Evolutionary conservation across 1,140 invertebrate genomes (phyloP), one percentile per base, ranked within the genome.

Genomic region (Formica selysi): DNA sequence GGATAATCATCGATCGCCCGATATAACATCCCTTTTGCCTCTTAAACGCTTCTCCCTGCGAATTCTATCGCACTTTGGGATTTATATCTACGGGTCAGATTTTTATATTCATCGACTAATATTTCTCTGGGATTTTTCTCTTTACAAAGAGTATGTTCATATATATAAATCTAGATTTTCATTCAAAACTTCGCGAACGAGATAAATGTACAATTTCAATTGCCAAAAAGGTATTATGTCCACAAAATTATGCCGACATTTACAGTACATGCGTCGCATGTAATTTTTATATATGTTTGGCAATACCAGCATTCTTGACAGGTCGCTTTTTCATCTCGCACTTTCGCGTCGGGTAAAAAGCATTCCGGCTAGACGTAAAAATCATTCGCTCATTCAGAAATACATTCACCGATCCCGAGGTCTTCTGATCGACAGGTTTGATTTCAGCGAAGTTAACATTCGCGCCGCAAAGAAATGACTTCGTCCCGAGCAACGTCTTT

Each of bases 381-480:
- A 51, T 67, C 62, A 36, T 13, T 26, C 44, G 10, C 13, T 81
- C 54, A 22, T 19, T 71, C 48, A 81, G 13, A 44, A 36, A 38
- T 10, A 73, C 44, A 81, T 81, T 73, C 67, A 38, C 19, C 64
- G 44, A 70, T 68, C 68, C 13, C 41, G 36, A 16, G 79, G 51
- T 32, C 19, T 29, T 26, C 59, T 81, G 79, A 81, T 81, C 67
- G 79, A 73, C 79, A 81, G 79, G 41, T 85, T 85, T 85, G 73
- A 76, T 85, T 85, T 76, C 81, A 48, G 70, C 81, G 73, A 44
- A 59, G 71, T 64, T 76, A 64, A 84, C 80, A 76, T 76, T 51
- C 59, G 80, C 22, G 29, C 44, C 19, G 59, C 44, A 41, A 57
- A 76, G 73, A 78, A 85, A 78, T 85, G 59, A 65, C 81, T 85